phyloP scores from a whole-genome alignment of 2,797 vertebrate species.

The Sebastes itinus region DNA sequence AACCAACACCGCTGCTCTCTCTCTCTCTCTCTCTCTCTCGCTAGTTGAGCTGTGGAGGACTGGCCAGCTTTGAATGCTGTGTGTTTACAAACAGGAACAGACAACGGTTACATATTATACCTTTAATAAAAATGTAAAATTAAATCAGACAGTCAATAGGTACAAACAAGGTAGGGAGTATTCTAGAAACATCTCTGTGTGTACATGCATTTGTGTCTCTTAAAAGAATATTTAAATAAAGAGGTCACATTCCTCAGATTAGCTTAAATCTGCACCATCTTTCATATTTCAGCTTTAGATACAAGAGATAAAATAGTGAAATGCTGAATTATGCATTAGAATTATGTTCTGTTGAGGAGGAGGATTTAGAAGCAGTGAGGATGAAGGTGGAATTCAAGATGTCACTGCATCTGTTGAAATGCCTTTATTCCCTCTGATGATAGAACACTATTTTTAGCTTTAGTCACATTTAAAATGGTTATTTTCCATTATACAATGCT shows the following conservation, averaged over 20 bases:
- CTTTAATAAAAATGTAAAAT: neutral
- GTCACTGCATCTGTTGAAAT: conserved; percentile 39
- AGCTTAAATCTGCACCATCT: neutral
- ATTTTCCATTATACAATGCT: neutral
- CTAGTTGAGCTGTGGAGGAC: no score
- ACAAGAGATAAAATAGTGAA: neutral
- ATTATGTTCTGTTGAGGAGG: conserved; percentile 4
- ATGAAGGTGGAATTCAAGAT: conserved; percentile 44
- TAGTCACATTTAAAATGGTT: conserved; percentile 12
- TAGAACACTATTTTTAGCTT: conserved; percentile 16
- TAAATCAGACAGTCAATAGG: neutral
- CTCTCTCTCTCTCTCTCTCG: accelerated
- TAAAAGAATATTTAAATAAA: neutral
- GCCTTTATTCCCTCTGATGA: conserved; percentile 46
- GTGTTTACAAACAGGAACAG: no score
- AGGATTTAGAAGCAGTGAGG: conserved; percentile 21
- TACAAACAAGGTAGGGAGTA: neutral
- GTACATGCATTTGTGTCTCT: neutral
- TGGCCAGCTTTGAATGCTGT: no score
- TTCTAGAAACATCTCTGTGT: neutral
- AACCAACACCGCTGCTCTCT: accelerated
- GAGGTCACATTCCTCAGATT: neutral
- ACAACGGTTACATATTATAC: no score
- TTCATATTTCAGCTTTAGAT: conserved; percentile 2
- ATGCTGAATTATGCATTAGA: neutral